Conservation (phyloP, 2,797 vertebrate genomes). For the Anisognathus igniventris region DNA sequence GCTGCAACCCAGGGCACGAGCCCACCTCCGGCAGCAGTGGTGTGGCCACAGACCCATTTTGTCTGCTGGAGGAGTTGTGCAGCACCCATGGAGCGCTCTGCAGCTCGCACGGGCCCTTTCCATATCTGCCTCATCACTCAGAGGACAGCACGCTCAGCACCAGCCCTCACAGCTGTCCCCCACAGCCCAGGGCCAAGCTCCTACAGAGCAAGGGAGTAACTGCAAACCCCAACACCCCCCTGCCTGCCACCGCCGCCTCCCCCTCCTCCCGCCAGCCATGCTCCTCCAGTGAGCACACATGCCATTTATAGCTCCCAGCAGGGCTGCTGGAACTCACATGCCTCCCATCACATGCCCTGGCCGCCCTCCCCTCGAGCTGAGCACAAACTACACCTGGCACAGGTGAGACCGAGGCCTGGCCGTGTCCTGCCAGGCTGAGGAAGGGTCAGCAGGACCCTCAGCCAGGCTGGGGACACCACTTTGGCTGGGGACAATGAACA, state of each 20-base stretch:
- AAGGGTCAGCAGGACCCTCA: neutral
- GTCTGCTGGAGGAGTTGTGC: neutral
- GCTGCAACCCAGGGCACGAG: neutral
- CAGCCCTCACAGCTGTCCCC: constrained; percentile 4
- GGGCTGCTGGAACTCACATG: constrained; percentile 41
- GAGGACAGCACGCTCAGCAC: neutral
- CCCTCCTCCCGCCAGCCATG: constrained; percentile 10
- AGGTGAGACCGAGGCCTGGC: neutral
- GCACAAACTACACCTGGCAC: constrained; percentile 6
- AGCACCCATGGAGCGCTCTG: accelerated
- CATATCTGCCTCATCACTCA: neutral
- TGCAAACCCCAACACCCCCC: neutral
- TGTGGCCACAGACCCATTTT: neutral
- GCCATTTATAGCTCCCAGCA: constrained; percentile 61
- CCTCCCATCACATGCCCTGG: constrained; percentile 51
- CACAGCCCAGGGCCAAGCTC: neutral
- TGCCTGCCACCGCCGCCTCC: neutral
- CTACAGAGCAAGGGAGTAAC: neutral
- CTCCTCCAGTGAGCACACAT: constrained; percentile 59
- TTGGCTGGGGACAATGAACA: neutral
- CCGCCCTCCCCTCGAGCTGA: neutral
- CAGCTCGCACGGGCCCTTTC: neutral
- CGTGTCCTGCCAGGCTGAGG: accelerated
- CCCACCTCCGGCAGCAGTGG: neutral
- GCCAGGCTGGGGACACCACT: neutral